Conservation (phyloP, 2,888 invertebrate genomes). For the Platerodrilus igneus region DNA sequence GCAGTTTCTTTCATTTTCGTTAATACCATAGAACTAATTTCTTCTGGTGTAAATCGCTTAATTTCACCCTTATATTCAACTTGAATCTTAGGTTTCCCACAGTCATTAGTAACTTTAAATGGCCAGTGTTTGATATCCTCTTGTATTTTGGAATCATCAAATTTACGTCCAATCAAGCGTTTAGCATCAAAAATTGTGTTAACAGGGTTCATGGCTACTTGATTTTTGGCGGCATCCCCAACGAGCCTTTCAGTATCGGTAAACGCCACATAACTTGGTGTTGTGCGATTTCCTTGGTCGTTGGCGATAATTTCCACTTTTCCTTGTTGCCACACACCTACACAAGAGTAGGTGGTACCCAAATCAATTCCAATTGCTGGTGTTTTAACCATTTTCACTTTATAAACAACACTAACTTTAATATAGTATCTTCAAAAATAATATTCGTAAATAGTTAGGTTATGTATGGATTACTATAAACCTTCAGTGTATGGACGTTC, state of each 20-base stretch:
- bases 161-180: slow-evolving; percentile 60
- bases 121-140: slow-evolving; percentile 77
- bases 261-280: slow-evolving; percentile 79
- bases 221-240: slow-evolving; percentile 68
- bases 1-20: slow-evolving; percentile 64
- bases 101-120: slow-evolving; percentile 61
- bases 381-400: slow-evolving; percentile 48
- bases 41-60: slow-evolving; percentile 65
- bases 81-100: slow-evolving; percentile 59
- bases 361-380: slow-evolving; percentile 77
- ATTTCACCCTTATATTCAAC: slow-evolving; percentile 60
- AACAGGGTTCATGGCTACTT: slow-evolving; percentile 66
- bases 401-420: too few species aligned
- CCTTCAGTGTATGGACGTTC: too few species aligned
- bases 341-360: slow-evolving; percentile 84
- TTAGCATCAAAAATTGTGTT: slow-evolving; percentile 67
- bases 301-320: slow-evolving; percentile 86
- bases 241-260: slow-evolving; percentile 64
- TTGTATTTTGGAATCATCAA: slow-evolving; percentile 66
- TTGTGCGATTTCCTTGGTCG: slow-evolving; percentile 83
- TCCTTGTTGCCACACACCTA: slow-evolving; percentile 75
- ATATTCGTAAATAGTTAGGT: too few species aligned
- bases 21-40: slow-evolving; percentile 66
- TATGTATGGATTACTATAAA: too few species aligned
- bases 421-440: too few species aligned